Percentiles rank a stretch among this genome's conserved stretches.
Evolutionary conservation across 2,797 vertebrate genomes (phyloP).

Genomic region (Acanthurus tractus): DNA sequence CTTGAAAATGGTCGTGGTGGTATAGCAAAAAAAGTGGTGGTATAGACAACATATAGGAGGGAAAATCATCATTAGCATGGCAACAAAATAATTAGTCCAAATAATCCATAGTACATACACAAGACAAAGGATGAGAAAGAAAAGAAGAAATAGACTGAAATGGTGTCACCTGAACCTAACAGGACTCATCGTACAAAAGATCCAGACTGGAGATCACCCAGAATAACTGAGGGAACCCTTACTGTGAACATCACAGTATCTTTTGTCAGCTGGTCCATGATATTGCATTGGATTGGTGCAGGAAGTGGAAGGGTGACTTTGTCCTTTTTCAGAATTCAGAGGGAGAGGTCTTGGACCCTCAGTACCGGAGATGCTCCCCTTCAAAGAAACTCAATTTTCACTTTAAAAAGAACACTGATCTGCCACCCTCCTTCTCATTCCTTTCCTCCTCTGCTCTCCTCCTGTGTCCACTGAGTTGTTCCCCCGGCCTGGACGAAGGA

Average conservation of each 20-base stretch:
- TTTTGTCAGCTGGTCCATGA: conserved; percentile 32
- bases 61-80: not conserved
- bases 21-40: too few species aligned
- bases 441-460: conserved; percentile 42
- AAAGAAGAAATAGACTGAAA: not conserved
- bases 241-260: conserved; percentile 10
- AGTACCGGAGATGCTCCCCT: conserved; percentile 60
- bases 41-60: too few species aligned
- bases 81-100: not conserved
- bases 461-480: conserved; percentile 59
- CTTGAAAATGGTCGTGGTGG: too few species aligned
- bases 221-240: conserved; percentile 12
- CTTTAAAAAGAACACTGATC: conserved; percentile 65
- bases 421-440: conserved; percentile 29
- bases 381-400: conserved; percentile 81
- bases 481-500: conserved; percentile 63
- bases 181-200: conserved; percentile 10
- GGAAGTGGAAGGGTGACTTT: conserved; percentile 46
- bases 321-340: conserved; percentile 50
- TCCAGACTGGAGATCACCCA: conserved; percentile 13
- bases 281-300: conserved; percentile 41
- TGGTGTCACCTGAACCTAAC: not conserved
- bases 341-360: conserved; percentile 57
- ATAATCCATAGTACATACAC: not conserved
- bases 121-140: not conserved